A percentile compares a stretch with the other conserved stretches of the same genome.
These are phyloP conservation scores for Festucalex cinctus DNA, from an alignment of 2,113 vertebrate genomes.

Conservation along the genomic window DNA sequence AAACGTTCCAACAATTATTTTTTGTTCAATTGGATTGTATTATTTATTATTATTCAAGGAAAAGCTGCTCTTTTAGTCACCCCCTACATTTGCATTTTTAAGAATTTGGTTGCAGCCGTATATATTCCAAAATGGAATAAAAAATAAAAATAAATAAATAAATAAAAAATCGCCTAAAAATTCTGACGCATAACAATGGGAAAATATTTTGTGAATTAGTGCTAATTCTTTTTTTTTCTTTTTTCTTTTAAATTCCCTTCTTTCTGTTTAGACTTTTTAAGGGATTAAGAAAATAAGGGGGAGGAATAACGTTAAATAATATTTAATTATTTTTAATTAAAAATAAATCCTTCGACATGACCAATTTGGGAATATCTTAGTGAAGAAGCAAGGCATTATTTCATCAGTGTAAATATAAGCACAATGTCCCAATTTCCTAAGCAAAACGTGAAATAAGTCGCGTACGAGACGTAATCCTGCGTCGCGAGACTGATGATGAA, in stretches of 20 bases:
- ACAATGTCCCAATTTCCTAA: neutral
- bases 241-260: neutral
- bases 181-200: neutral
- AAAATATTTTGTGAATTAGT: neutral
- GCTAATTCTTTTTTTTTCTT: neutral
- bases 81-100: no score
- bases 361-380: neutral
- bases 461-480: neutral
- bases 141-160: no score
- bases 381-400: neutral
- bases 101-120: no score
- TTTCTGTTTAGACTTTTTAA: neutral
- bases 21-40: no score
- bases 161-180: no score
- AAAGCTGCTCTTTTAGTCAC: no score
- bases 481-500: neutral
- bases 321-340: no score
- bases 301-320: no score
- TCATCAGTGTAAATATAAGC: neutral
- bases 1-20: no score
- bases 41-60: no score
- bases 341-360: neutral
- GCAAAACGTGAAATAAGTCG: neutral
- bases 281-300: no score
- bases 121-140: no score